phyloP scores from a whole-genome alignment of 1,140 invertebrate species.

The Teleogryllus occipitalis region DNA sequence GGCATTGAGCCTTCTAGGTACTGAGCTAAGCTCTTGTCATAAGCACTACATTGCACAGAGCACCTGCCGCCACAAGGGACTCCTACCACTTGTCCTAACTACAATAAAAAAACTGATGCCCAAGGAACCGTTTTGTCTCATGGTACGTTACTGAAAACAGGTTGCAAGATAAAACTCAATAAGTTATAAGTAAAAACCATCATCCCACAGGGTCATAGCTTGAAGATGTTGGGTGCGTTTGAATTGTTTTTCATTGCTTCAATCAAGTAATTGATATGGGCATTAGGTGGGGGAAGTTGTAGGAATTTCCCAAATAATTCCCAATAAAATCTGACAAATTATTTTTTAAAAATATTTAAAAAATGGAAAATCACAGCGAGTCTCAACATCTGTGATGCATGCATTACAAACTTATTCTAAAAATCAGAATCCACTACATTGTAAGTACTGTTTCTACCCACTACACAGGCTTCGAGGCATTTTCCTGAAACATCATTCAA shows the following conservation, averaged over 20 bases:
- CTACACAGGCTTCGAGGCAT: not conserved
- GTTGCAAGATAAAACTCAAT: not conserved
- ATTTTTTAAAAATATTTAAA: not conserved
- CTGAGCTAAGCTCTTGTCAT: not conserved
- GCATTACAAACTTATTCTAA: not conserved
- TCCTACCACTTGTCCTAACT: not conserved
- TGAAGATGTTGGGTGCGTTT: too few species aligned
- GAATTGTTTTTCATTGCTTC: too few species aligned
- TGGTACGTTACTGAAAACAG: not conserved
- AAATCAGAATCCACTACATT: not conserved
- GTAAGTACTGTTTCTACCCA: not conserved
- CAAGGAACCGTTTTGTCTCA: not conserved
- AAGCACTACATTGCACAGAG: not conserved
- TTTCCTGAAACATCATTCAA: not conserved
- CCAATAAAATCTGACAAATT: not conserved
- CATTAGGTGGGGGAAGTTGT: not conserved
- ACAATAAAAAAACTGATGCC: not conserved
- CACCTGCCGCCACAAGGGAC: not conserved
- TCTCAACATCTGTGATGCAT: not conserved
- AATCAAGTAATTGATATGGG: too few species aligned
- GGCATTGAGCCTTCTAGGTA: not conserved
- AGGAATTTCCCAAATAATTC: not conserved
- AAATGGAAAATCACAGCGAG: not conserved
- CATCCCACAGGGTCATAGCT: too few species aligned
- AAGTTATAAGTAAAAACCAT: not conserved